Conservation (phyloP, 2,797 vertebrate species). For the Phalanger gymnotis region DNA sequence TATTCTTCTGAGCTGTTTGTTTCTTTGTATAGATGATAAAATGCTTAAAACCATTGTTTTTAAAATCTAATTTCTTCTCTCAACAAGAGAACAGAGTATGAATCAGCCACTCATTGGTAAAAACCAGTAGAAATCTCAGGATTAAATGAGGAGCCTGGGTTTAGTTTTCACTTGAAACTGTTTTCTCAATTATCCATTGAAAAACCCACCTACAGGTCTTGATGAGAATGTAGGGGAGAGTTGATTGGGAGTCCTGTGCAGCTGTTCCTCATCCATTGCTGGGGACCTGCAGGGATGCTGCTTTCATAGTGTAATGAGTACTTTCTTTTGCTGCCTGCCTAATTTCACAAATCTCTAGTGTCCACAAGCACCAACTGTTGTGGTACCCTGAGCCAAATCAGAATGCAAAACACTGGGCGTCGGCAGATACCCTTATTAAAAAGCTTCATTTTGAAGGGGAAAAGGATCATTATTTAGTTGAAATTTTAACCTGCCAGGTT, state of each 20-base stretch:
- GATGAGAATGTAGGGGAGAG: background rate
- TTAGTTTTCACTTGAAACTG: background rate
- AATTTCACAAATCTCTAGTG: background rate
- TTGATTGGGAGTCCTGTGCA: background rate
- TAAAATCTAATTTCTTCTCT: constrained; percentile 38
- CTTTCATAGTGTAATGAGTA: background rate
- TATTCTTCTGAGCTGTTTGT: background rate
- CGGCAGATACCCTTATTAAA: background rate
- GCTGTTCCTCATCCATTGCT: background rate
- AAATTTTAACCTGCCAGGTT: background rate
- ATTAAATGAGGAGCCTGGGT: background rate
- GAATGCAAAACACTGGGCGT: background rate
- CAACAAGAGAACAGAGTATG: constrained; percentile 16
- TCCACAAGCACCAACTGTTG: constrained; percentile 19
- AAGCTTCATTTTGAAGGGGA: background rate
- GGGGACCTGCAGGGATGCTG: background rate
- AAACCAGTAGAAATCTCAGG: constrained; percentile 33
- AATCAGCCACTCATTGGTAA: constrained; percentile 39
- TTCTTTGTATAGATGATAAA: background rate
- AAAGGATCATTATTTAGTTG: background rate
- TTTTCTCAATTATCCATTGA: constrained; percentile 23
- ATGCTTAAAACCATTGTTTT: background rate
- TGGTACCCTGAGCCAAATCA: constrained; percentile 14
- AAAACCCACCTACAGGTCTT: constrained; percentile 18
- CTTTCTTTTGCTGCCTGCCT: constrained; percentile 27